Percentiles rank a stretch among this genome's conserved stretches.
phyloP scores from a whole-genome alignment of 2,113 vertebrate species.

The Uria aalge region DNA sequence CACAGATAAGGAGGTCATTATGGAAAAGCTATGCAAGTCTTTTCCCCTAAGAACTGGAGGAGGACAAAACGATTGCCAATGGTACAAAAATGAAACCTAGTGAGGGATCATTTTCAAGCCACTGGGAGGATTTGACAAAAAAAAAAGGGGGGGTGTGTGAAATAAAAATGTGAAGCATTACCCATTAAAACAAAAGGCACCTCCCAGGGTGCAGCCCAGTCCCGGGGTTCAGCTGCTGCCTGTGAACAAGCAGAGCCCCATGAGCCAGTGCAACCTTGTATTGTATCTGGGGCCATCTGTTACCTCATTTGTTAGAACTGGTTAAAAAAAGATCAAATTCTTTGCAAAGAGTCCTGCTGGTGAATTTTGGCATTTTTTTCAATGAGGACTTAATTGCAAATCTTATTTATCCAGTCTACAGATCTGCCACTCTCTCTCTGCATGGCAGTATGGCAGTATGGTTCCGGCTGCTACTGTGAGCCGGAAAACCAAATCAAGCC shows the following conservation, averaged over 20 bases:
- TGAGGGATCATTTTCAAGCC: background rate
- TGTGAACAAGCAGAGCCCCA: background rate
- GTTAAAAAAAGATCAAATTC: constrained; percentile 10
- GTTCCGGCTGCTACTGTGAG: background rate
- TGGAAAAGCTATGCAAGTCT: background rate
- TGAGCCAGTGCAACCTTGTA: constrained; percentile 32
- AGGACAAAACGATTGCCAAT: background rate
- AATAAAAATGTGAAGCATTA: background rate
- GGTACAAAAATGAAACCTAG: background rate
- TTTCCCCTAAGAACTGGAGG: background rate
- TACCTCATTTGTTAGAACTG: constrained; percentile 28
- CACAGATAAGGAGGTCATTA: constrained; percentile 31
- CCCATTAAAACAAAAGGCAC: constrained; percentile 29
- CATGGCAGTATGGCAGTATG: background rate
- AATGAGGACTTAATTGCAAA: constrained; percentile 30
- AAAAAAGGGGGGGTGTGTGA: accelerated
- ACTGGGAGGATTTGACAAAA: background rate
- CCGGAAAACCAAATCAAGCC: background rate
- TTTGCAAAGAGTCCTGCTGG: constrained; percentile 44
- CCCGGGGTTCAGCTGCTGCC: constrained; percentile 58
- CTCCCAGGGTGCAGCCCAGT: constrained; percentile 5
- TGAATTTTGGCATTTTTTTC: constrained; percentile 36
- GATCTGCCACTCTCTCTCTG: background rate
- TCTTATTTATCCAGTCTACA: constrained; percentile 5
- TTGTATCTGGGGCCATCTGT: constrained; percentile 59